phyloP scores from a whole-genome alignment of 2,888 invertebrate genomes.

The Allolobophora icterica region DNA sequence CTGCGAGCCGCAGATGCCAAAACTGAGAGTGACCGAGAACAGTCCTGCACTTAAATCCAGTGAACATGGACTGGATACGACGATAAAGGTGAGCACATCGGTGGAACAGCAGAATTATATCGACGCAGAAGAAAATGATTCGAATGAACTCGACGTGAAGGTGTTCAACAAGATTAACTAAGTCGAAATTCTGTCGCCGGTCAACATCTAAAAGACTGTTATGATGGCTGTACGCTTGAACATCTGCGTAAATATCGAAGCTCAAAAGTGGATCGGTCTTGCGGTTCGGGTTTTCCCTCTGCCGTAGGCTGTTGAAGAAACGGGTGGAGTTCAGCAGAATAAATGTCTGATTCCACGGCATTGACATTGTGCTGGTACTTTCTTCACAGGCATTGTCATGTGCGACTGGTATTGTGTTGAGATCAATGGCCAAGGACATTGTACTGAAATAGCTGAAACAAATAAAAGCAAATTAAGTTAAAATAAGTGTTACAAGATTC shows the following conservation, averaged over 20 bases:
- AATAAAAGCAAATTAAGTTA: background rate
- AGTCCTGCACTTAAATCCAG: background rate
- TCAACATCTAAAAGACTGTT: background rate
- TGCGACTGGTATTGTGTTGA: background rate
- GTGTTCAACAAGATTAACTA: background rate
- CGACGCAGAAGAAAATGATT: background rate
- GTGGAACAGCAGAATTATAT: slow-evolving; percentile 8
- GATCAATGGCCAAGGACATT: background rate
- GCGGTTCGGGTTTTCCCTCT: background rate
- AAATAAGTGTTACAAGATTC: background rate
- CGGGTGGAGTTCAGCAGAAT: background rate
- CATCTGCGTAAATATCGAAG: background rate
- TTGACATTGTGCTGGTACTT: background rate
- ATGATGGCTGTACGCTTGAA: slow-evolving; percentile 5
- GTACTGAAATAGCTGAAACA: slow-evolving; percentile 12
- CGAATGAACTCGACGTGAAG: background rate
- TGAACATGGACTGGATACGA: background rate
- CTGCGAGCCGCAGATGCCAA: background rate
- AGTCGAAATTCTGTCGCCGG: background rate
- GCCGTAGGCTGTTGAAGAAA: background rate
- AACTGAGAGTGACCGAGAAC: slow-evolving; percentile 22
- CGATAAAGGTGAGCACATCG: background rate
- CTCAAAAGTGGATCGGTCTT: background rate
- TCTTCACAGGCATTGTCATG: background rate
- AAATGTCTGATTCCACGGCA: background rate